Conservation (phyloP, 2,113 vertebrate genomes). For the Myxocyprinus asiaticus region DNA sequence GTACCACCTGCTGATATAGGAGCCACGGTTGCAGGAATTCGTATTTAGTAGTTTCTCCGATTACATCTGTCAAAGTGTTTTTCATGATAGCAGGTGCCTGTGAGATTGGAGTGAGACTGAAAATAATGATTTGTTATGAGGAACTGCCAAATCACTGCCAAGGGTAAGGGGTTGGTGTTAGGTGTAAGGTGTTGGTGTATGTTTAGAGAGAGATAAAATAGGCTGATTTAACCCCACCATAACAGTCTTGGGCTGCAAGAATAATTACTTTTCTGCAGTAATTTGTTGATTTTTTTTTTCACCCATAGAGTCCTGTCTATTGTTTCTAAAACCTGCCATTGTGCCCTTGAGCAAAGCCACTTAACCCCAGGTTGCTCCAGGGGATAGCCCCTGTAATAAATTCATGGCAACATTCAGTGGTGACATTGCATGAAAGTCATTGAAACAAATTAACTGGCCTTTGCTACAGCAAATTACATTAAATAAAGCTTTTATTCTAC, state of each 20-base stretch:
- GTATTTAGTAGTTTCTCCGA: conserved; percentile 23
- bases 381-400: conserved; percentile 7
- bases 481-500: too few species aligned
- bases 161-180: not conserved
- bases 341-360: conserved; percentile 11
- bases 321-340: conserved; percentile 15
- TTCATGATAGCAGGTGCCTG: conserved; percentile 33
- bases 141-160: conserved; percentile 18
- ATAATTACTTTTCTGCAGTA: conserved; percentile 8
- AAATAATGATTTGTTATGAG: conserved; percentile 3
- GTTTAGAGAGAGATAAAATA: conserved; percentile 21
- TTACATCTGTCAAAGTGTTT: conserved; percentile 24
- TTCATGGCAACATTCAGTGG: not conserved
- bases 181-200: too few species aligned
- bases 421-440: not conserved
- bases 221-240: conserved; percentile 3
- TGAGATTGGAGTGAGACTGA: conserved; percentile 4
- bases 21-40: not conserved
- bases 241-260: not conserved
- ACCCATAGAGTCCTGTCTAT: not conserved
- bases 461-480: too few species aligned
- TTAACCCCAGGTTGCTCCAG: conserved; percentile 9
- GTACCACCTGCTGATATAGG: conserved; percentile 34
- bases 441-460: not conserved
- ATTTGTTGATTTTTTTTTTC: not conserved